Evolutionary conservation across 2,113 vertebrate genomes (phyloP).

Genomic region (Oryzias curvinotus): DNA sequence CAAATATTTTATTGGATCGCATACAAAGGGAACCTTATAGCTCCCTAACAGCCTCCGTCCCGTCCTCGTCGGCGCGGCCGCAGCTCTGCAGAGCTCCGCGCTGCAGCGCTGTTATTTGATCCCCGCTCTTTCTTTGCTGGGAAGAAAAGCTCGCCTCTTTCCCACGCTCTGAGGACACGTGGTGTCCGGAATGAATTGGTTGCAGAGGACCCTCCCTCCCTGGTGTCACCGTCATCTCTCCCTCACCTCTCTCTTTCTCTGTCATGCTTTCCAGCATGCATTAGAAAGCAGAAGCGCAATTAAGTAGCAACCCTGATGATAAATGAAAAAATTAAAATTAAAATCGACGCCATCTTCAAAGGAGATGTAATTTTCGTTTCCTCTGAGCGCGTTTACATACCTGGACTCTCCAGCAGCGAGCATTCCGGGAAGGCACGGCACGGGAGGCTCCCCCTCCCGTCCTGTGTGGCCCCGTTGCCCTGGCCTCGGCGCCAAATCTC

Average conservation of each 20-base stretch:
- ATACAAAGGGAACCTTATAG: slow-evolving; percentile 34
- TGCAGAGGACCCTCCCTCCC: slow-evolving; percentile 82
- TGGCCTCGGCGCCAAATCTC: slow-evolving; percentile 54
- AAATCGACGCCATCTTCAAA: neutral
- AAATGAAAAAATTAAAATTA: neutral
- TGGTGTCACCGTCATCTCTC: slow-evolving; percentile 68
- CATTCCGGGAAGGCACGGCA: slow-evolving; percentile 11
- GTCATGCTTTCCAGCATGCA: slow-evolving; percentile 11
- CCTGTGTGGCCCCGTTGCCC: slow-evolving; percentile 29
- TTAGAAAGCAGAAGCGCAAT: slow-evolving; percentile 1
- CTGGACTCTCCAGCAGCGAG: neutral
- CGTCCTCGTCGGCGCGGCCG: slow-evolving; percentile 66
- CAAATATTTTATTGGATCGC: slow-evolving; percentile 43
- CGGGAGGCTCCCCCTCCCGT: slow-evolving; percentile 47
- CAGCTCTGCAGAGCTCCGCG: slow-evolving; percentile 62
- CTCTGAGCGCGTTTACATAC: neutral
- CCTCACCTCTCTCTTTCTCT: slow-evolving; percentile 35
- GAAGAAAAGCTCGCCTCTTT: slow-evolving; percentile 98
- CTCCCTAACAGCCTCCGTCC: slow-evolving; percentile 41
- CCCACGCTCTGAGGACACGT: slow-evolving; percentile 98
- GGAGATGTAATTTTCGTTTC: neutral
- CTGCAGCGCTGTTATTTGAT: slow-evolving; percentile 81
- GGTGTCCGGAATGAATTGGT: slow-evolving; percentile 89
- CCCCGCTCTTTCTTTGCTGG: slow-evolving; percentile 88
- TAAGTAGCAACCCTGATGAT: neutral